These are phyloP conservation scores for Limonius californicus DNA, from an alignment of 1,140 invertebrate genomes.

Conservation along the genomic window DNA sequence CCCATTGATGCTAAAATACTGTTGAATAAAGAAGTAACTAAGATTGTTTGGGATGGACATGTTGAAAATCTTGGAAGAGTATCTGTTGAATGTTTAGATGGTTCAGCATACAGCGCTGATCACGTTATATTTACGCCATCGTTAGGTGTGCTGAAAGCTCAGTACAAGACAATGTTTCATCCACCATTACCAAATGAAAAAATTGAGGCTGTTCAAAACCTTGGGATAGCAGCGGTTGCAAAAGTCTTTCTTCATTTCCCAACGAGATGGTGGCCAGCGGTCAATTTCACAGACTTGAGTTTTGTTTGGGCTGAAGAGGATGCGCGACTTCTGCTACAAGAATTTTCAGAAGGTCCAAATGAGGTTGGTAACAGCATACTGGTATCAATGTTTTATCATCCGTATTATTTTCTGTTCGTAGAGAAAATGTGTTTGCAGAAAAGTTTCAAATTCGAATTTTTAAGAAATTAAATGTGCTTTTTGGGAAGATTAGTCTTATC, in stretches of 20 bases:
- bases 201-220: slow-evolving; percentile 55
- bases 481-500: too few relatives aligned
- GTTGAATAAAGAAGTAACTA: slow-evolving; percentile 49
- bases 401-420: too few relatives aligned
- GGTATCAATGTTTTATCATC: too few relatives aligned
- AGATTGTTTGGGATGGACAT: slow-evolving; percentile 48
- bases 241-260: slow-evolving; percentile 71
- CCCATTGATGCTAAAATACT: slow-evolving; percentile 45
- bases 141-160: slow-evolving; percentile 64
- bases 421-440: too few relatives aligned
- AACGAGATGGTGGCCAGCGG: too few relatives aligned
- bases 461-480: too few relatives aligned
- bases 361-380: neutral
- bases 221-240: slow-evolving; percentile 66
- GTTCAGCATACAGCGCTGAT: slow-evolving; percentile 54
- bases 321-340: slow-evolving; percentile 34
- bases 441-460: too few relatives aligned
- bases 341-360: neutral
- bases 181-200: slow-evolving; percentile 59
- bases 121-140: slow-evolving; percentile 65
- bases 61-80: slow-evolving; percentile 25
- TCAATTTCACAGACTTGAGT: slow-evolving; percentile 47
- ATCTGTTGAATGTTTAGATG: slow-evolving; percentile 57
- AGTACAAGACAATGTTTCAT: slow-evolving; percentile 54
- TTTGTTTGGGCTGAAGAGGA: slow-evolving; percentile 55